phyloP scores from a whole-genome alignment of 2,113 vertebrate species.

The Gracilinanus agilis region DNA sequence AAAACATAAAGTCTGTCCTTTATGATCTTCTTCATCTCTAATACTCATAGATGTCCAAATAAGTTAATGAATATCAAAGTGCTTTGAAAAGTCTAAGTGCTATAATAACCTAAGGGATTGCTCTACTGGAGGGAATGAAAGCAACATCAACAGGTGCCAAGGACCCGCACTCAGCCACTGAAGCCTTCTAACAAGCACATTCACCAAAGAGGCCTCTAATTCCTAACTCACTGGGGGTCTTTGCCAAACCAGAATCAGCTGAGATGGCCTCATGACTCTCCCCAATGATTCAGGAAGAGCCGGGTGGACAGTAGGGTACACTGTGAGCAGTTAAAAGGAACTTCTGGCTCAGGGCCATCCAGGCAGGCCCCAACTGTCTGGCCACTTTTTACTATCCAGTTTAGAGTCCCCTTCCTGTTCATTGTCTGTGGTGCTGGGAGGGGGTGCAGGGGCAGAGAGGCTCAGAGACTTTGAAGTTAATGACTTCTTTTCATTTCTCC shows the following conservation, averaged over 20 bases:
- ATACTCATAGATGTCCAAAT: neutral
- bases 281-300: neutral
- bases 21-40: neutral
- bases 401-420: constrained; percentile 74
- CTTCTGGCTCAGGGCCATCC: neutral
- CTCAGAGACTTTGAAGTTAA: constrained; percentile 73
- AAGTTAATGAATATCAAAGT: neutral
- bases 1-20: neutral
- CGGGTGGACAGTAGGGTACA: neutral
- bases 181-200: neutral
- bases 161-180: no score
- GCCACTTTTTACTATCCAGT: constrained; percentile 64
- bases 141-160: neutral
- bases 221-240: neutral
- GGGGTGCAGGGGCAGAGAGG: constrained; percentile 32
- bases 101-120: neutral
- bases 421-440: constrained; percentile 58
- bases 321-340: neutral
- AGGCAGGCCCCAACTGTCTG: constrained; percentile 6
- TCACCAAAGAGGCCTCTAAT: neutral
- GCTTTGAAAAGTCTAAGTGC: neutral
- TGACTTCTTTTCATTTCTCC: constrained; percentile 65
- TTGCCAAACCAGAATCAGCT: neutral
- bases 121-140: neutral
- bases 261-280: neutral